Evolutionary conservation across 2,113 vertebrate genomes (phyloP).

Genomic region (Erinaceus europaeus): DNA sequence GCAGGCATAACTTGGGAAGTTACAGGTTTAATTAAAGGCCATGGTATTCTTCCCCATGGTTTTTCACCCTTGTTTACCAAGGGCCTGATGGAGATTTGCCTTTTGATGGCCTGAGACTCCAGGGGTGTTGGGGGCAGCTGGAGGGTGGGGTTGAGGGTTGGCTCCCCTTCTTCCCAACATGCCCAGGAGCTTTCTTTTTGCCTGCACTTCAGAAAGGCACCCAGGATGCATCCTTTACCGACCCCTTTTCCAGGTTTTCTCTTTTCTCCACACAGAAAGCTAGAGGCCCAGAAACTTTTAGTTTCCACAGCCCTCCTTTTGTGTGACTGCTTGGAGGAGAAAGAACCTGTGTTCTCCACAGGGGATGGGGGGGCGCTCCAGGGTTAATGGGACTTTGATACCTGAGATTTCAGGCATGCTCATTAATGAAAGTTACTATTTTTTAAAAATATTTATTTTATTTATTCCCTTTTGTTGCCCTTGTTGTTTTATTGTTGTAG

Average conservation of each 20-base stretch:
- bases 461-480: too few relatives aligned
- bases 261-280: conserved; percentile 48
- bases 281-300: conserved; percentile 73
- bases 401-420: conserved; percentile 77
- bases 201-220: conserved; percentile 6
- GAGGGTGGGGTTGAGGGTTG: background rate
- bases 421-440: conserved; percentile 74
- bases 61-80: too few relatives aligned
- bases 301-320: conserved; percentile 71
- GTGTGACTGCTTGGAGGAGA: conserved; percentile 60
- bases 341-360: conserved; percentile 55
- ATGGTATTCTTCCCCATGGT: too few relatives aligned
- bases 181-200: conserved; percentile 26
- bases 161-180: background rate
- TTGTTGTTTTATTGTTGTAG: too few relatives aligned
- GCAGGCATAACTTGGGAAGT: too few relatives aligned
- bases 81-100: too few relatives aligned
- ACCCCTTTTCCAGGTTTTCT: conserved; percentile 66
- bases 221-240: conserved; percentile 54
- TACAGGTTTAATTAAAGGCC: too few relatives aligned
- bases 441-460: too few relatives aligned
- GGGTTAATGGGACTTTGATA: conserved; percentile 75
- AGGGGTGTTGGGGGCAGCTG: background rate
- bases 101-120: background rate
- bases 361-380: conserved; percentile 69